phyloP scores from a whole-genome alignment of 2,888 invertebrate species.

The Orthosia gracilis region DNA sequence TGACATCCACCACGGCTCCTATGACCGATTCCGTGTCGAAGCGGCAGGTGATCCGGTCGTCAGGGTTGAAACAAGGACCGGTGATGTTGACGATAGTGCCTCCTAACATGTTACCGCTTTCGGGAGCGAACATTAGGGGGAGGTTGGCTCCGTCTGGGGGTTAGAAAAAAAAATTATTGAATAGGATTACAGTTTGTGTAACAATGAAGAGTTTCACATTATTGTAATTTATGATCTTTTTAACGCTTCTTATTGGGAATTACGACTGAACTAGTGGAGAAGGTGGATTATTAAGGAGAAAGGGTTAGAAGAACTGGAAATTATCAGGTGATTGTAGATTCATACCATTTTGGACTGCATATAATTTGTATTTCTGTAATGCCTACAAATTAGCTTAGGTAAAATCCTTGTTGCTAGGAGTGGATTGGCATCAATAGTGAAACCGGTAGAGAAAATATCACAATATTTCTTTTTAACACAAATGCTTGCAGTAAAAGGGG shows the following conservation, averaged over 20 bases:
- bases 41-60: slow-evolving; percentile 95
- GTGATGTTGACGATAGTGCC: slow-evolving; percentile 99
- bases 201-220: too few species aligned
- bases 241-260: too few species aligned
- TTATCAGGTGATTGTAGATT: not conserved
- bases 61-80: slow-evolving; percentile 97
- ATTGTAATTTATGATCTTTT: too few species aligned
- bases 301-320: too few species aligned
- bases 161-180: slow-evolving; percentile 13
- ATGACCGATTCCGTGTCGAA: slow-evolving; percentile 96
- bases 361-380: not conserved
- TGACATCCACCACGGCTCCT: slow-evolving; percentile 94
- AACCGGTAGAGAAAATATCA: not conserved
- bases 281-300: too few species aligned
- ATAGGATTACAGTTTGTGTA: too few species aligned
- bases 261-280: too few species aligned
- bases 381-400: too few species aligned
- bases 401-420: not conserved
- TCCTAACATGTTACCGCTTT: slow-evolving; percentile 99
- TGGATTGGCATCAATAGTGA: too few species aligned
- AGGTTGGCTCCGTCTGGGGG: slow-evolving; percentile 94
- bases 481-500: not conserved
- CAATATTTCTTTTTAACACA: too few species aligned
- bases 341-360: not conserved
- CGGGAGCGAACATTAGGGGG: slow-evolving; percentile 97